These are phyloP conservation scores for Anoura caudifer DNA, from an alignment of 2,113 vertebrate genomes.

Conservation along the genomic window DNA sequence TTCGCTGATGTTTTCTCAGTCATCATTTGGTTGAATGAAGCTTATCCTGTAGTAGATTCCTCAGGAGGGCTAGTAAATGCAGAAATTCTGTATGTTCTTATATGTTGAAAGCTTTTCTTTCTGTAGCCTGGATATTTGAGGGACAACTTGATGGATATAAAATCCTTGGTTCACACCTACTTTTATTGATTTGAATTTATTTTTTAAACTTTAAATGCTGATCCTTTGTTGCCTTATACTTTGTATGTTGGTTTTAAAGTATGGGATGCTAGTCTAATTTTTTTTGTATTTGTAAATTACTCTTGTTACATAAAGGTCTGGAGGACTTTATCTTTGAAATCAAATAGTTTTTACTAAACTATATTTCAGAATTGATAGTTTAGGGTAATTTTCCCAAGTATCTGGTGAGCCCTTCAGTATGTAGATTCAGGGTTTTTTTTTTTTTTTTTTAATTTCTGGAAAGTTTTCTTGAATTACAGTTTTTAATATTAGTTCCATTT, in stretches of 20 bases:
- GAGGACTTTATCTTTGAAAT: constrained; percentile 7
- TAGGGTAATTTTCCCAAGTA: not conserved
- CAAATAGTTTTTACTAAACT: not conserved
- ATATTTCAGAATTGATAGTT: not conserved
- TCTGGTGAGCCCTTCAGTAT: not conserved
- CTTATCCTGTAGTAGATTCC: too few species aligned
- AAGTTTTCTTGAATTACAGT: not conserved
- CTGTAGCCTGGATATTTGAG: too few species aligned
- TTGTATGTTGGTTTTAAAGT: not conserved
- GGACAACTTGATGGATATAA: too few species aligned
- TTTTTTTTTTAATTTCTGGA: not conserved
- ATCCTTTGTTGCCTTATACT: not conserved
- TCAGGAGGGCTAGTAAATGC: too few species aligned
- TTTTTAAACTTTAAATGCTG: not conserved
- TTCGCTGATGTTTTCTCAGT: too few species aligned
- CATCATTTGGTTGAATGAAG: too few species aligned
- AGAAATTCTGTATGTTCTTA: too few species aligned
- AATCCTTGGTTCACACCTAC: not conserved
- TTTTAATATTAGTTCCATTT: constrained; percentile 3
- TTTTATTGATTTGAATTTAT: not conserved
- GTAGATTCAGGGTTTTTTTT: not conserved
- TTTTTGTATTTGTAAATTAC: not conserved
- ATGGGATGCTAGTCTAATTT: not conserved
- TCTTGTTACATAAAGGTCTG: not conserved
- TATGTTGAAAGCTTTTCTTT: too few species aligned